Conservation (phyloP, 2,113 vertebrate species). For the Chunga burmeisteri region DNA sequence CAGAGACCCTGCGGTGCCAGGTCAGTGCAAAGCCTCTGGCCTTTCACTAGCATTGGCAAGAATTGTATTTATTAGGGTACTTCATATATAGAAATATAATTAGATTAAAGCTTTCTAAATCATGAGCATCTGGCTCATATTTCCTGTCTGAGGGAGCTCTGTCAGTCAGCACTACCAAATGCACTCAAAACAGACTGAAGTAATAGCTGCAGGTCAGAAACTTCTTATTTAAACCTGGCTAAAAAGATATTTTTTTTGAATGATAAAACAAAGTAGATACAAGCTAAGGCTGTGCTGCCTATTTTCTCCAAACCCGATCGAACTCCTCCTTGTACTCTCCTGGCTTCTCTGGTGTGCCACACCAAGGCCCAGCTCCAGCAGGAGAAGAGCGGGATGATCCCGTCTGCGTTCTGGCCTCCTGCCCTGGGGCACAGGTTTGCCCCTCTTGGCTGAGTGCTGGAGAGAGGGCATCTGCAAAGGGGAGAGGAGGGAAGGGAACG, state of each 20-base stretch:
- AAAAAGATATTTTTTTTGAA: neutral
- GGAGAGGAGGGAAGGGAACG: neutral
- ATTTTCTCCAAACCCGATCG: neutral
- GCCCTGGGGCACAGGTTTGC: accelerated
- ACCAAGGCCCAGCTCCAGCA: neutral
- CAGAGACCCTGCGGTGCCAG: neutral
- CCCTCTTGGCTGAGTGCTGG: neutral
- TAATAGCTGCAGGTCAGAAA: constrained; percentile 2
- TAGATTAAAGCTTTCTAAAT: constrained; percentile 36
- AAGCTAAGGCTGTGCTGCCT: neutral
- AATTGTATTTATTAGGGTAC: neutral
- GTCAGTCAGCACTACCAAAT: neutral
- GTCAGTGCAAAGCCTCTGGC: neutral
- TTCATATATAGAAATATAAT: neutral
- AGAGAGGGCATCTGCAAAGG: neutral
- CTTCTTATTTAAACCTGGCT: neutral
- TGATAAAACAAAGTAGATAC: neutral
- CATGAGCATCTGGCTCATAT: neutral
- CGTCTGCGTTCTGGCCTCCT: accelerated
- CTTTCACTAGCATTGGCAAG: neutral
- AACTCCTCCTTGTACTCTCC: neutral
- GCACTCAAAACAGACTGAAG: neutral
- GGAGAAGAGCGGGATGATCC: neutral
- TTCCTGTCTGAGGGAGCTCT: neutral
- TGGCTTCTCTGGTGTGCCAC: neutral